These are phyloP conservation scores for Glyptemys insculpta DNA, from an alignment of 2,797 vertebrate genomes.

Conservation along the genomic window DNA sequence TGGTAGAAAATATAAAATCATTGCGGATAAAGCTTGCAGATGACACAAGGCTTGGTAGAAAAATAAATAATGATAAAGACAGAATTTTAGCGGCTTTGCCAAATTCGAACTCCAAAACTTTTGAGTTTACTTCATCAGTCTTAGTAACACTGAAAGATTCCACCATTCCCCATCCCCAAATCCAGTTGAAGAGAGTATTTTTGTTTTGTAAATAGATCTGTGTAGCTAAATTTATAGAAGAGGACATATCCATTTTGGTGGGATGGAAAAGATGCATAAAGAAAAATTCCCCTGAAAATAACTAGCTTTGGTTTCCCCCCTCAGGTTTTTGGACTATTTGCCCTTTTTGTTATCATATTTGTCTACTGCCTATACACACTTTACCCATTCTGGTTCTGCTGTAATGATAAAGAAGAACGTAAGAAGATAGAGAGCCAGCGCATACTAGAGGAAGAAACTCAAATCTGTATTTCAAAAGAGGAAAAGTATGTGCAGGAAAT, in stretches of 20 bases:
- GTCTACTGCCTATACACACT: background rate
- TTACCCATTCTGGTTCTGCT: background rate
- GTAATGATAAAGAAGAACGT: background rate
- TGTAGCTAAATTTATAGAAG: background rate
- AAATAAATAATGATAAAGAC: background rate
- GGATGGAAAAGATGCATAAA: background rate
- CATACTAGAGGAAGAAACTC: background rate
- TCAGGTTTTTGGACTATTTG: background rate
- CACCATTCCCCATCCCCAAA: background rate
- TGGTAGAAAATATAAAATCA: background rate
- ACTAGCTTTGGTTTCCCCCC: background rate
- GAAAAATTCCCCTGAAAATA: background rate
- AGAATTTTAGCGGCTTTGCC: background rate
- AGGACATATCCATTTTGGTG: background rate
- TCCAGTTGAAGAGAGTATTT: background rate
- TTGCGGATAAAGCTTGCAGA: background rate
- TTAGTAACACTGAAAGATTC: background rate
- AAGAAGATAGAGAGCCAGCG: background rate
- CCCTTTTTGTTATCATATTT: background rate
- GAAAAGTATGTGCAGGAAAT: background rate
- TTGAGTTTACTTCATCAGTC: background rate
- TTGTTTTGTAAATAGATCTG: background rate
- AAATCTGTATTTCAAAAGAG: background rate
- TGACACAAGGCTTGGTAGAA: background rate
- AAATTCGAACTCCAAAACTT: background rate